Base-by-base conservation (phyloP, 2,113 vertebrate species). In the Oreotrochilus melanogaster region DNA sequence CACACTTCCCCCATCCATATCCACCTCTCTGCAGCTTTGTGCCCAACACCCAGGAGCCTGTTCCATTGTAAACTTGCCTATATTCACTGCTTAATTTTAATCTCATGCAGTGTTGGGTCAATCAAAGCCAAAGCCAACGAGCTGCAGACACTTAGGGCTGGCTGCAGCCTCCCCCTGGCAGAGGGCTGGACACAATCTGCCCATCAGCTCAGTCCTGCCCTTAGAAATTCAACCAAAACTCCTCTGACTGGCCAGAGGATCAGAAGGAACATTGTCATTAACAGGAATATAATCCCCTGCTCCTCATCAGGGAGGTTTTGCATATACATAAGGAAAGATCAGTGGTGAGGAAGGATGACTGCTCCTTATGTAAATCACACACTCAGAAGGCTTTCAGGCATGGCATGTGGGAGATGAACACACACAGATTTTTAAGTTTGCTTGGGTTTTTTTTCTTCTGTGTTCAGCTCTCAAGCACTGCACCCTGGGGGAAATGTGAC, bases 291-390 rank as follows among this genome's bases (percentile, higher is more conserved):
- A 96, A 93, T 60, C 85, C 94, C 71, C 79, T 81, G 5, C 86
- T 90, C 88, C 97, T 97, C 96, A 96, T 95, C 97, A 96, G 87
- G 2, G 14, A 88, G 78, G 73, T 61, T 92, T 80, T 96, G 96
- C 92, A 86, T 58, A 87, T 16, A 86, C 86, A 94, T 87, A 94
- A 96, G 96, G 86, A 96, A 82, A 18, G 72, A 95, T 92, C 92
- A 75, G 57, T 22, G 71, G 81, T 1, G 1, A 74, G 74, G 93
- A 93, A 83, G 13, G 75, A 91, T 64, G 73, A 92, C 92, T 94
- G 97, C 88, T 96, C 94, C 92, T 71, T 79, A 71, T 91, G 96
- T 57, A 96, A 96, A 97, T 96, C 43, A 14, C 86, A 75, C 47
- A 62, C 78, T 65, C 86, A 65, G 90, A 93, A 74, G 78, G 95